Conservation (phyloP, 1,140 invertebrate species). For the Camponotus floridanus region DNA sequence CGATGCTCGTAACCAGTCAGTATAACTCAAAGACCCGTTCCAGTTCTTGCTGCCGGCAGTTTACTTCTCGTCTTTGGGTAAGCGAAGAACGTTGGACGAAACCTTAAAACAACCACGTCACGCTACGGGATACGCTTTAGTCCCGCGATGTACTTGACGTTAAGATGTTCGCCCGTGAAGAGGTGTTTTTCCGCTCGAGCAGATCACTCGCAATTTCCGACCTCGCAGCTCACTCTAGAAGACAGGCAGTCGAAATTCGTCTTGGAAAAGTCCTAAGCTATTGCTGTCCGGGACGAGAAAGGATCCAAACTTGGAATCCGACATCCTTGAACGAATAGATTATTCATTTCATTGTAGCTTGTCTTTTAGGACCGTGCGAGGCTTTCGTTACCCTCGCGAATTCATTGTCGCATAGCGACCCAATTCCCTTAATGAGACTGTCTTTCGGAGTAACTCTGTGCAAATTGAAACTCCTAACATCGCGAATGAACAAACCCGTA, state of each 20-base stretch:
- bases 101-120: conserved; percentile 43
- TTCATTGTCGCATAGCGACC: conserved; percentile 76
- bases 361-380: conserved; percentile 52
- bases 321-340: conserved; percentile 24
- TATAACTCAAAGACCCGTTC: conserved; percentile 59
- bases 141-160: conserved; percentile 36
- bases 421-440: conserved; percentile 76
- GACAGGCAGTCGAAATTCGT: not conserved
- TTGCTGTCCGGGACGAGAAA: not conserved
- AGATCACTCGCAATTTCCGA: not conserved
- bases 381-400: conserved; percentile 64
- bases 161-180: not conserved
- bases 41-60: conserved; percentile 25
- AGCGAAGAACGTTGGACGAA: conserved; percentile 42
- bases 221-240: not conserved
- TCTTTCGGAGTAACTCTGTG: conserved; percentile 62
- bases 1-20: conserved; percentile 12
- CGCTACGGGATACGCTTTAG: conserved; percentile 51
- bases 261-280: conserved; percentile 3
- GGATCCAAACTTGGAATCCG: not conserved
- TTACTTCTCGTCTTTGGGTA: conserved; percentile 38
- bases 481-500: conserved; percentile 13
- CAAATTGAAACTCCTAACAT: conserved; percentile 62
- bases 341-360: conserved; percentile 38
- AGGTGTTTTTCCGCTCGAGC: not conserved